Percentiles rank a stretch among this genome's conserved stretches.
These are phyloP conservation scores for Diloba caeruleocephala DNA, from an alignment of 2,888 invertebrate species.

Conservation along the genomic window DNA sequence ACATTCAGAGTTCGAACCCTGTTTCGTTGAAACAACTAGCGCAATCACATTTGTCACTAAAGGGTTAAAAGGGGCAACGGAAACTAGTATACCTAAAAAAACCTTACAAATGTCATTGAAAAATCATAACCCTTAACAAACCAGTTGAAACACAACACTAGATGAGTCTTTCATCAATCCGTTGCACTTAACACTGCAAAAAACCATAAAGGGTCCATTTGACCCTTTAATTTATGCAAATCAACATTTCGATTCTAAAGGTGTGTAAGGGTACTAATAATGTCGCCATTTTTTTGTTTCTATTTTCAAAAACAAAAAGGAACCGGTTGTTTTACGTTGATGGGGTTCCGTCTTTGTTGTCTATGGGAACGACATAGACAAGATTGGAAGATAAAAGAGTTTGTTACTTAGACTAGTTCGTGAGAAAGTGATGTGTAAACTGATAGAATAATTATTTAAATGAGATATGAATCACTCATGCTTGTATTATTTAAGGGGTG, in stretches of 20 bases:
- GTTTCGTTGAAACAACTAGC: not conserved
- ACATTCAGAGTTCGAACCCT: too few species aligned
- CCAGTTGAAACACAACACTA: slow-evolving; percentile 57
- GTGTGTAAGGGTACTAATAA: slow-evolving; percentile 56
- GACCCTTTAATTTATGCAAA: slow-evolving; percentile 58
- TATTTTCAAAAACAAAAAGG: slow-evolving; percentile 51
- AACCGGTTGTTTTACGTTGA: slow-evolving; percentile 54
- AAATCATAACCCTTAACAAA: slow-evolving; percentile 54
- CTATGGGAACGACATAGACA: slow-evolving; percentile 55
- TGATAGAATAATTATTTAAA: slow-evolving; percentile 58
- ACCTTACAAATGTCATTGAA: slow-evolving; percentile 45
- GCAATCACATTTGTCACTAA: slow-evolving; percentile 13
- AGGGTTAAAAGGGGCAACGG: slow-evolving; percentile 5
- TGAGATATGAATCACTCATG: slow-evolving; percentile 37
- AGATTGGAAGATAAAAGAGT: slow-evolving; percentile 54
- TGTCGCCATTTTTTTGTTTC: slow-evolving; percentile 56
- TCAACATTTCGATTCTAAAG: slow-evolving; percentile 47
- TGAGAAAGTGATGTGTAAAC: slow-evolving; percentile 53
- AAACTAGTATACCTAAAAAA: slow-evolving; percentile 28
- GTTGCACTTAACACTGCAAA: slow-evolving; percentile 52
- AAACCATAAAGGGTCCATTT: slow-evolving; percentile 50
- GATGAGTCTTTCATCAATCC: slow-evolving; percentile 52
- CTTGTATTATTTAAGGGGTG: slow-evolving; percentile 32
- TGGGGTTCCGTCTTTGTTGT: slow-evolving; percentile 47
- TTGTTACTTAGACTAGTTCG: slow-evolving; percentile 53